Percentiles rank a stretch among this genome's conserved stretches.
Evolutionary conservation across 1,140 invertebrate genomes (phyloP).

Genomic region (Stegodyphus mimosarum): DNA sequence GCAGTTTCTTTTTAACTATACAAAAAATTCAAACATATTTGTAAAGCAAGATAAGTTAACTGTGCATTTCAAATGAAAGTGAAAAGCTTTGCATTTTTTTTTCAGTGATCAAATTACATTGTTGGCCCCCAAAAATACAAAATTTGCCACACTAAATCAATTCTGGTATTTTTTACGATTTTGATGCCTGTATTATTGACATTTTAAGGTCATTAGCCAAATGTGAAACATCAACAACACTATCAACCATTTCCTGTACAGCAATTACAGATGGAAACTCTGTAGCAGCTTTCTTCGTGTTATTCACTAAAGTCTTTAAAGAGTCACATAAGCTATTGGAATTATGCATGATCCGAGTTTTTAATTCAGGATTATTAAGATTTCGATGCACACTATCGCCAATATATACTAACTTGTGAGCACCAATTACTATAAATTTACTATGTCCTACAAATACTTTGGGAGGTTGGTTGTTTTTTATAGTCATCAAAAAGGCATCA

Average conservation of each 20-base stretch:
- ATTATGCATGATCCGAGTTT: slow-evolving; percentile 78
- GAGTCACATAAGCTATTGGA: slow-evolving; percentile 87
- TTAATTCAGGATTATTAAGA: slow-evolving; percentile 68
- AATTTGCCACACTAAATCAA: background rate
- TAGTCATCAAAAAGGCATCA: slow-evolving; percentile 88
- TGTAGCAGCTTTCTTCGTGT: slow-evolving; percentile 89
- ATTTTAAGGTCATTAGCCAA: slow-evolving; percentile 80
- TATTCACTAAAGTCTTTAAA: slow-evolving; percentile 83
- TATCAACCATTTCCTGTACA: slow-evolving; percentile 93
- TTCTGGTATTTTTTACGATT: slow-evolving; percentile 24
- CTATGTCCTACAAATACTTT: slow-evolving; percentile 92
- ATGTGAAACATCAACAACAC: slow-evolving; percentile 84
- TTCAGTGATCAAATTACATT: slow-evolving; percentile 2
- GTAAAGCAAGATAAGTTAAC: slow-evolving; percentile 22
- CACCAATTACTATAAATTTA: slow-evolving; percentile 92
- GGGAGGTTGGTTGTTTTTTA: slow-evolving; percentile 92
- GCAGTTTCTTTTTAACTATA: background rate
- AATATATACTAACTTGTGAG: slow-evolving; percentile 91
- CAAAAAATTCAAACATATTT: slow-evolving; percentile 10
- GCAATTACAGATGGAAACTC: slow-evolving; percentile 90
- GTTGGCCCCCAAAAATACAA: slow-evolving; percentile 46
- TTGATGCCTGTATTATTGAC: slow-evolving; percentile 73
- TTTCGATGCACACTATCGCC: slow-evolving; percentile 90
- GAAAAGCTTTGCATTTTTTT: background rate
- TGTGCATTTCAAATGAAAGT: slow-evolving; percentile 26